Base-by-base conservation (phyloP, 2,113 vertebrate species). In the Meles meles region DNA sequence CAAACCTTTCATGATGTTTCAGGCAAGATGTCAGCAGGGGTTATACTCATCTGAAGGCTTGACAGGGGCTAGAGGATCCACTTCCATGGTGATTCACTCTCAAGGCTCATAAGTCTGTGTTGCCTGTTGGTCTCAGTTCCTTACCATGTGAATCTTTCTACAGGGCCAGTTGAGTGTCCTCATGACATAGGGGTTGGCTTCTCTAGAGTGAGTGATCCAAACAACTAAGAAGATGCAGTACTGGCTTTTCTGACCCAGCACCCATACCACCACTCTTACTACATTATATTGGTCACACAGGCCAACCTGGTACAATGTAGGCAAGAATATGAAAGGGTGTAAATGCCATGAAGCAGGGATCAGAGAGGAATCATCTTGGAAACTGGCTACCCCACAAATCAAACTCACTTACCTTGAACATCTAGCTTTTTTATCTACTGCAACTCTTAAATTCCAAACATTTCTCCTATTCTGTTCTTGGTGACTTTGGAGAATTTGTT, bases 371-470 rank as follows among this genome's bases (percentile, higher is more conserved):
- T 91, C 39, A 29, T 37, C 21, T 20, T 93, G 20, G 91, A 92
- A 84, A 34, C 34, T 42, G 6, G 1, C 74, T 85, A 67, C 37
- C 71, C 34, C 49, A 67, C 21, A 89, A 61, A 61, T 23, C n/a
- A 81, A 76, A 49, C 25, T 77, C 37, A n/a, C 52, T 92, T 84
- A 52, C 6, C 61, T 72, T 84, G 65, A 65, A 65, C 25, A 77
- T 77, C 74, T 47, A 77, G 39, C 14, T 42, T 90, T 96, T 89
- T 67, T 63, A 88, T 90, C 61, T 88, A 52, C 31, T 87, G 1
- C 34, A 63, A 52, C 8, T 88, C 42, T 97, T 96, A 92, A 79
- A 65, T 90, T n/a, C 31, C 67, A 92, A 80, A 80, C 39, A 85
- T 57, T 55, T 18, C 1, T 74, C 42, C 29, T 88, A 5, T 55